phyloP scores from a whole-genome alignment of 2,113 vertebrate species.

The Noturus placidus region DNA sequence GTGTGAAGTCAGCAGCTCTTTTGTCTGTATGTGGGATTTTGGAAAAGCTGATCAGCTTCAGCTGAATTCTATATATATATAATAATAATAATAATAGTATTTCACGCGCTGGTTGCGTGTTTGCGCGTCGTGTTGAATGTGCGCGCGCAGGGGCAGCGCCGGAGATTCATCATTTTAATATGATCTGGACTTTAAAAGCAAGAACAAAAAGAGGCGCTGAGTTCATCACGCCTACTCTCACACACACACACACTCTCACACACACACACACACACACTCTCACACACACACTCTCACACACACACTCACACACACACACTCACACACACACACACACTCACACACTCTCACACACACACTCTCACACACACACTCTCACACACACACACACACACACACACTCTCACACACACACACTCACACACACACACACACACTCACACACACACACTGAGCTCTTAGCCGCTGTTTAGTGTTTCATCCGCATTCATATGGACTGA shows the following conservation, averaged over 20 bases:
- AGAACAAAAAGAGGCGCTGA: background rate
- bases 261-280: background rate
- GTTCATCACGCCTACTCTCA: background rate
- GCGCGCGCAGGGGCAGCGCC: background rate
- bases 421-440: too few relatives aligned
- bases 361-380: background rate
- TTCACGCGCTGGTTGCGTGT: background rate
- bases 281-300: background rate
- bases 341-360: background rate
- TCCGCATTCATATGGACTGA: background rate
- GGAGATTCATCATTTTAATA: background rate
- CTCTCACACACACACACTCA: background rate
- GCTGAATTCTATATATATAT: too few relatives aligned
- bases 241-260: background rate
- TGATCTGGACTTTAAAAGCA: background rate
- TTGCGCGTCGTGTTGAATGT: background rate
- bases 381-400: background rate
- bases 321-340: too few relatives aligned
- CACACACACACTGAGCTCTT: background rate
- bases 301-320: background rate
- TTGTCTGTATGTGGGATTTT: background rate
- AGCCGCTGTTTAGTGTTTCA: background rate
- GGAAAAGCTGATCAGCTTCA: background rate
- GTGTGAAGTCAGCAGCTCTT: background rate
- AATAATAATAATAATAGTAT: too few relatives aligned